phyloP scores from a whole-genome alignment of 1,140 invertebrate species.

The Atta cephalotes region DNA sequence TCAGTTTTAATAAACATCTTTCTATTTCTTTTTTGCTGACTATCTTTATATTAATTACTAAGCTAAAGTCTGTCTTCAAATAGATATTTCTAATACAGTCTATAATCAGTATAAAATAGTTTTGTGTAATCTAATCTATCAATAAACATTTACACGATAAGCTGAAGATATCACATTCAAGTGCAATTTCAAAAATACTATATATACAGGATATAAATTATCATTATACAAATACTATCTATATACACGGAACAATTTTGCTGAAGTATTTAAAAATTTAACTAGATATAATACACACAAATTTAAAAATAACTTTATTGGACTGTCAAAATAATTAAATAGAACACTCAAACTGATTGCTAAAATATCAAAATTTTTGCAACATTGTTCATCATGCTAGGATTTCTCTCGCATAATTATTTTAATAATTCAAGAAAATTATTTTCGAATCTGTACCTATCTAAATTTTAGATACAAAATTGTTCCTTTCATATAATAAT shows the following conservation, averaged over 20 bases:
- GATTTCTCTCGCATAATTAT: too few relatives aligned
- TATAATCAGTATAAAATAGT: background rate
- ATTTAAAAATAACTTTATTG: too few relatives aligned
- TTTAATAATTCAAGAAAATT: too few relatives aligned
- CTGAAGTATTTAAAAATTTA: too few relatives aligned
- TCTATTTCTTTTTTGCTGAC: background rate
- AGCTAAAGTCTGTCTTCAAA: background rate
- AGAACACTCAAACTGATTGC: too few relatives aligned
- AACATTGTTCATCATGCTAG: too few relatives aligned
- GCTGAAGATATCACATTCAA: conserved; percentile 1
- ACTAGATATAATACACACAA: too few relatives aligned
- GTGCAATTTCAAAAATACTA: background rate
- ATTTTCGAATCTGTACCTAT: too few relatives aligned
- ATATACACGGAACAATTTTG: background rate
- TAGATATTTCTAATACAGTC: background rate
- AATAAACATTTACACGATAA: background rate
- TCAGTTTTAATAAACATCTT: background rate
- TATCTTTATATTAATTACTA: background rate
- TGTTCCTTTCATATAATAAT: too few relatives aligned
- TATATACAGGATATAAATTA: background rate
- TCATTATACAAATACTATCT: background rate
- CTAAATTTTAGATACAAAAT: too few relatives aligned
- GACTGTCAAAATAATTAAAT: too few relatives aligned
- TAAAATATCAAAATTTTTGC: too few relatives aligned
- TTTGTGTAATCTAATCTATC: conserved; percentile 23